Conservation (phyloP, 1,140 invertebrate species). For the Vanessa atalanta region DNA sequence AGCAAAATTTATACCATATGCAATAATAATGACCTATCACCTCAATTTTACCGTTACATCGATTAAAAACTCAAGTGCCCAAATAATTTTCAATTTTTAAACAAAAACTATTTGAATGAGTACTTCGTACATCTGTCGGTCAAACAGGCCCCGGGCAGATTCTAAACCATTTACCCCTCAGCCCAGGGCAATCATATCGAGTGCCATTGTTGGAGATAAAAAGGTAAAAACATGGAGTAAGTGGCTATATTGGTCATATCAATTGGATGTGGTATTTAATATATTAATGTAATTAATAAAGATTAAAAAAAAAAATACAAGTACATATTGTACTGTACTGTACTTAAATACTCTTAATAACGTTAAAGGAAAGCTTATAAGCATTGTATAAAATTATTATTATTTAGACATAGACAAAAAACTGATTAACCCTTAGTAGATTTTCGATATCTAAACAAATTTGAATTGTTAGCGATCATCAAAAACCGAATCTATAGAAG, state of each 20-base stretch:
- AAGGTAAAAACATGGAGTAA: conserved; percentile 54
- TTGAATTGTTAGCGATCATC: too few species aligned
- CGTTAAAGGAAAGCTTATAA: too few species aligned
- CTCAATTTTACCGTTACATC: conserved; percentile 11
- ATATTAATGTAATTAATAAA: too few species aligned
- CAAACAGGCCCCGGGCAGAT: conserved; percentile 42
- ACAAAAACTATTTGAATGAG: conserved; percentile 56
- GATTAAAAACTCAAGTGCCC: conserved; percentile 52
- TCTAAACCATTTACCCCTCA: conserved; percentile 51
- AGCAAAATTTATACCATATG: not conserved
- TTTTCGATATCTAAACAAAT: too few species aligned
- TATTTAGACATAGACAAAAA: too few species aligned
- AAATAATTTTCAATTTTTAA: conserved; percentile 61
- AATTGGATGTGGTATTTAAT: conserved; percentile 40
- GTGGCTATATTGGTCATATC: conserved; percentile 17
- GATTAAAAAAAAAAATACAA: too few species aligned
- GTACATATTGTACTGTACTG: too few species aligned
- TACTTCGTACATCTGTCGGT: conserved; percentile 62
- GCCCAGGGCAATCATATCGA: conserved; percentile 68
- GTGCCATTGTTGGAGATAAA: conserved; percentile 65
- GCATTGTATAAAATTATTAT: too few species aligned
- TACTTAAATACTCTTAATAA: too few species aligned
- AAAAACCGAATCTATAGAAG: too few species aligned
- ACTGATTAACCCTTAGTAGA: too few species aligned
- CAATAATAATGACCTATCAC: conserved; percentile 23